Evolutionary conservation across 53 echinoderm and acorn worm species (phyloP), one percentile per base, ranked within the genome.

Genomic region (Luidia sarsii): DNA sequence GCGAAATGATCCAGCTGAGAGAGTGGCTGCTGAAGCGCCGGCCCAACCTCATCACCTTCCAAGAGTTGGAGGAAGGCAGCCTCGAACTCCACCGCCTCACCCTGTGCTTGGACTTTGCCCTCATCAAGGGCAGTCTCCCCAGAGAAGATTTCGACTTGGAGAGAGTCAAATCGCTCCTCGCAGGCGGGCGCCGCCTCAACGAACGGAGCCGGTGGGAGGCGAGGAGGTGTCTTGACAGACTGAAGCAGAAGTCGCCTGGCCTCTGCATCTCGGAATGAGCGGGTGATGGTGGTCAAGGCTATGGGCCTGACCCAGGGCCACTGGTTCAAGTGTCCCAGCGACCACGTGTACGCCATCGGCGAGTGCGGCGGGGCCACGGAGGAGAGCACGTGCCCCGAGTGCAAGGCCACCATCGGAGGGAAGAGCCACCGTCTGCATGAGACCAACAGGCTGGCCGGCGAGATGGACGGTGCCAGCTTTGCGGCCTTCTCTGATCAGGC

Each of bases 291-390:
- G 11, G 85, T 88, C 18, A 39, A 80, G 30, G 88, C 88, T 1
- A 85, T 88, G 88, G 86, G 71, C 14, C 37, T 87, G 29, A 3
- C 85, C 16, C 14, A 64, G 50, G 93, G 89, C 22, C 89, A 89
- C 51, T 92, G 93, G 93, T 89, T 50, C 62, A 92, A 87, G 49
- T 92, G 93, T 62, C 83, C 86, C 4, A 80, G 89, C 6, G 89
- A 87, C 1, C 93, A 92, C 32, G 37, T 87, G 23, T 94, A 94
- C 29, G 82, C 90, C 7, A 90, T 90, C 28, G 94, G 94, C 52
- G 94, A 94, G 3, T 90, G 94, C 20, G 90, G 90, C 60, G 88
- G 88, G 0, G 94, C 94, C 1, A 85, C 37, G 8, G 50, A 65
- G 35, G 81, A 55, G 23, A 60, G 75, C n/a, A 88, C 25, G 20